Conservation (phyloP, 1,140 invertebrate species). For the Octopus sinensis region DNA sequence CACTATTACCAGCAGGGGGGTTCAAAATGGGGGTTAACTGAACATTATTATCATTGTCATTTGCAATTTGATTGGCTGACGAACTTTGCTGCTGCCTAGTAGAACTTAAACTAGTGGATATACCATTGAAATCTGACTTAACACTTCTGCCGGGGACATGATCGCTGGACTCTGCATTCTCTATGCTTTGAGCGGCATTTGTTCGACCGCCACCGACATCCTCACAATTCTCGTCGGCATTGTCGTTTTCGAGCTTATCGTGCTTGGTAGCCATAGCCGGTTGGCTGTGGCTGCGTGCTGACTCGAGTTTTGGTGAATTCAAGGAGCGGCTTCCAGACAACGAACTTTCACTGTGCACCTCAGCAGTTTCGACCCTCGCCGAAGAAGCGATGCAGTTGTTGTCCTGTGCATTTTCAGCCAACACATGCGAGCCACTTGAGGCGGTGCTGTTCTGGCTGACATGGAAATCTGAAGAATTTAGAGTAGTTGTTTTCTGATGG, state of each 20-base stretch:
- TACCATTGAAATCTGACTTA: constrained; percentile 26
- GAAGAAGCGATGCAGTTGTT: constrained; percentile 21
- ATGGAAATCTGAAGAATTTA: constrained; percentile 48
- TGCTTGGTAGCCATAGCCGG: constrained; percentile 32
- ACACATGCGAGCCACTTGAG: constrained; percentile 54
- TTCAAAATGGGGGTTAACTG: constrained; percentile 12
- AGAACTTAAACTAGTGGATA: constrained; percentile 7
- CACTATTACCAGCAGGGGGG: neutral
- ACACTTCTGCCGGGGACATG: constrained; percentile 35
- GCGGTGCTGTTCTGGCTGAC: constrained; percentile 49
- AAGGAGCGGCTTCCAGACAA: constrained; percentile 49
- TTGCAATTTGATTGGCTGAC: constrained; percentile 56
- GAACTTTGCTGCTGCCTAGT: constrained; percentile 24
- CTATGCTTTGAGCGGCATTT: constrained; percentile 14
- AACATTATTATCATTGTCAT: constrained; percentile 48
- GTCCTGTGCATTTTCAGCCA: constrained; percentile 32
- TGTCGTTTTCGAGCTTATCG: constrained; percentile 16
- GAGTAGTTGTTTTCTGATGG: constrained; percentile 39
- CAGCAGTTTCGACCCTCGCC: constrained; percentile 40
- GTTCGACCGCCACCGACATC: constrained; percentile 16
- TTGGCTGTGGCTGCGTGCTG: constrained; percentile 6
- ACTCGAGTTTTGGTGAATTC: constrained; percentile 37
- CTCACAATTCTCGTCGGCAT: neutral
- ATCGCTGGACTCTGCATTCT: constrained; percentile 19
- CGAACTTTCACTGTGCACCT: constrained; percentile 51